Evolutionary conservation across 2,797 vertebrate genomes (phyloP), one percentile per base, ranked within the genome.

Genomic region (Lacerta viridis): DNA sequence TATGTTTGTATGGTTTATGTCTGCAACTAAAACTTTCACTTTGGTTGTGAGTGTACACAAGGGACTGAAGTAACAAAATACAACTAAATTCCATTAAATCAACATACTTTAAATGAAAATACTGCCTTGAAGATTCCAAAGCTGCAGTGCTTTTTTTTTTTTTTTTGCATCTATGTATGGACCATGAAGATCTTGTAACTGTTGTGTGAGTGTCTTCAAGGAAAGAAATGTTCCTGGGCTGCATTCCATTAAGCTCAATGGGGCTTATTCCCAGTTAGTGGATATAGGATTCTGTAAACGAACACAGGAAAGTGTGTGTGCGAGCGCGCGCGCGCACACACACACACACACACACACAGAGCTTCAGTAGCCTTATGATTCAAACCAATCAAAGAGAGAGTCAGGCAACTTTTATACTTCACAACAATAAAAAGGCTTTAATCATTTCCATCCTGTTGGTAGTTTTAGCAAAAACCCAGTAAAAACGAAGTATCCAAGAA

Each of bases 381-480:
- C 66, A 68, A 68, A 68, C 27, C 27, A 68, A 68, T 68, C 64
- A 68, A 68, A 27, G 66, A 27, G 23, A 74, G 1, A 41, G 8
- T 20, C 2, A 64, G 33, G 27, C 1, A 41, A 13, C 18, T 61
- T 27, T 55, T 33, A 6, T 46, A 64, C 39, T 69, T 69, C n/a
- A 68, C 61, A 20, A 25, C 23, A 41, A 78, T 41, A 88, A 7
- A 20, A 55, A 55, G 3, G 13, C 50, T 55, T 13, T 55, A 43
- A 78, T 66, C 78, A 68, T 33, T 78, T 36, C 64, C 41, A 79
- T 50, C 13, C 75, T 50, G 29, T 29, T 78, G 41, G 41, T 69
- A 69, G 20, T 13, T 69, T n/a, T 39, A 71, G 84, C n/a, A 86
- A 77, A 29, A 79, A 86, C 78, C n/a, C 87, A 88, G 93, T 92